A percentile compares a stretch with the other conserved stretches of the same genome.
These are phyloP conservation scores for Mustelus asterias DNA, from an alignment of 2,113 vertebrate genomes.

Conservation along the genomic window DNA sequence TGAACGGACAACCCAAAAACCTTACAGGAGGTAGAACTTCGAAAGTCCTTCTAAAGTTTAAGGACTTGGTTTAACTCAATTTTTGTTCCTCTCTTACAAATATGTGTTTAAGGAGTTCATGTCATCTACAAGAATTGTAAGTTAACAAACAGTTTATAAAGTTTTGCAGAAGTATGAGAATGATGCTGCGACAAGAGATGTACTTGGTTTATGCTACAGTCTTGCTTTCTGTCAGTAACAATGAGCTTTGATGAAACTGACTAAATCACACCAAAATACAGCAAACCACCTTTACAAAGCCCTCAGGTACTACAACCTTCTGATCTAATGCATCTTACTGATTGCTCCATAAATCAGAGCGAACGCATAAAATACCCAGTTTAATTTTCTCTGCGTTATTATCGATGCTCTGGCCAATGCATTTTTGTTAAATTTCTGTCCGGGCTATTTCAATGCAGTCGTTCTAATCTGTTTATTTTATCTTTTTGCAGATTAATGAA, in stretches of 20 bases:
- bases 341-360: not conserved
- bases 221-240: conserved; percentile 11
- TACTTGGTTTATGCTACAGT: conserved; percentile 15
- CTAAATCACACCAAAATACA: conserved; percentile 24
- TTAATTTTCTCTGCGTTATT: not conserved
- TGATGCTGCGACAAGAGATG: not conserved
- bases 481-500: not conserved
- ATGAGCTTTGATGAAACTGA: not conserved
- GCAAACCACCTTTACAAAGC: not conserved
- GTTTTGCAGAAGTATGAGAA: conserved; percentile 14
- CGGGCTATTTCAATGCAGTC: not conserved
- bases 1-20: not conserved
- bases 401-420: not conserved
- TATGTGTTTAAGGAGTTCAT: conserved; percentile 2
- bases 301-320: not conserved
- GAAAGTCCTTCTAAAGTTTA: not conserved
- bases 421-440: conserved; percentile 2
- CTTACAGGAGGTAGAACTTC: conserved; percentile 4
- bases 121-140: conserved; percentile 20
- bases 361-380: not conserved
- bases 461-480: not conserved
- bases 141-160: conserved; percentile 23
- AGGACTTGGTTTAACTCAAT: not conserved
- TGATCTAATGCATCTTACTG: not conserved
- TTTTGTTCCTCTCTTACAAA: conserved; percentile 2